phyloP scores from a whole-genome alignment of 2,113 vertebrate species.

The Xiphias gladius region DNA sequence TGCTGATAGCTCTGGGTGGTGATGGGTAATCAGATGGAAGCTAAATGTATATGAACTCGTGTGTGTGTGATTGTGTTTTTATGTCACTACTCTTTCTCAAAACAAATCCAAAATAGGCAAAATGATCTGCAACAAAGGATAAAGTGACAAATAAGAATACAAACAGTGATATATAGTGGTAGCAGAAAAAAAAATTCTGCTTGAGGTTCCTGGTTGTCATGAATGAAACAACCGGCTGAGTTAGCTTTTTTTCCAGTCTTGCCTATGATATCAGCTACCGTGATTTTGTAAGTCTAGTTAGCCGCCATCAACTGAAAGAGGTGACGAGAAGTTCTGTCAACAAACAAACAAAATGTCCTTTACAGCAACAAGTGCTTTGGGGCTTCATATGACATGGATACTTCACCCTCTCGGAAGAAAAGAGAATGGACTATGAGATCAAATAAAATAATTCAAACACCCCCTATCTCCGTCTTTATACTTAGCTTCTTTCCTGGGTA shows the following conservation, averaged over 20 bases:
- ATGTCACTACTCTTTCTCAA: not conserved
- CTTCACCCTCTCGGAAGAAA: not conserved
- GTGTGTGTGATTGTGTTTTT: not conserved
- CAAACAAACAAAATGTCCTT: not conserved
- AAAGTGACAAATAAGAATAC: not conserved
- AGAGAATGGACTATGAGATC: not conserved
- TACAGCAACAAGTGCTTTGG: not conserved
- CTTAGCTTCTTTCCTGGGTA: not conserved
- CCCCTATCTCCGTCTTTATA: not conserved
- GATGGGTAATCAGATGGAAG: not conserved
- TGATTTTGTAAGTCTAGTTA: not conserved
- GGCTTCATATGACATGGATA: not conserved
- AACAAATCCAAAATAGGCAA: not conserved
- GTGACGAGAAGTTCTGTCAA: not conserved
- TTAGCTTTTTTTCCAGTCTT: not conserved
- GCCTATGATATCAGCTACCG: not conserved
- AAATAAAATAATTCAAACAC: not conserved
- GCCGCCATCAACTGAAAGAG: not conserved
- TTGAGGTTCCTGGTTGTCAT: not conserved
- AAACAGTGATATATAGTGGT: not conserved
- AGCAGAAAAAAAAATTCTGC: not conserved
- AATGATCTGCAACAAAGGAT: not conserved
- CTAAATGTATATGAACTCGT: not conserved
- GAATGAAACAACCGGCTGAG: not conserved
- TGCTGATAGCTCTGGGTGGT: not conserved